Percentiles rank a stretch among this genome's conserved stretches.
Evolutionary conservation across 2,113 vertebrate genomes (phyloP).

Genomic region (Struthio camelus): DNA sequence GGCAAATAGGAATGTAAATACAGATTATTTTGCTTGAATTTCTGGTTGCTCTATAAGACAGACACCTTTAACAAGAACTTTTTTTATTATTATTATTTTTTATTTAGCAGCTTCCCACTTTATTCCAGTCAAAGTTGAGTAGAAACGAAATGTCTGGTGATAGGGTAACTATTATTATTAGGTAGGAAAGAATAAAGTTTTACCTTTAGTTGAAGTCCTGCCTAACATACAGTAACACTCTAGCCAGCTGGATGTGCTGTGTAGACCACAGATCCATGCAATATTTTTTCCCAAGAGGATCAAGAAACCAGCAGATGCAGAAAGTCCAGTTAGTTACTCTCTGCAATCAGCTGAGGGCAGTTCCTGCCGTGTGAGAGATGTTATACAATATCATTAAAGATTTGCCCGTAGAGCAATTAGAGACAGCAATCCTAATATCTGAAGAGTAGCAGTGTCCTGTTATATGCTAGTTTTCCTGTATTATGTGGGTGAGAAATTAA

Average conservation of each 20-base stretch:
- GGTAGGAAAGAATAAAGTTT: background rate
- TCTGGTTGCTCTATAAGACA: background rate
- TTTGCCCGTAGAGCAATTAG: background rate
- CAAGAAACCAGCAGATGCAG: background rate
- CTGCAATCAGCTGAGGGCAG: background rate
- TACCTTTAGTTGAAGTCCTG: background rate
- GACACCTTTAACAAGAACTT: background rate
- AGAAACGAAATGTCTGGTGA: background rate
- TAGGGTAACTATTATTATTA: background rate
- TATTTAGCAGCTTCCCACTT: background rate
- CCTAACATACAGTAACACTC: background rate
- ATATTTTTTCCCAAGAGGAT: background rate
- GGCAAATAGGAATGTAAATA: background rate
- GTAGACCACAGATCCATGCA: background rate
- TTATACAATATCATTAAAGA: background rate
- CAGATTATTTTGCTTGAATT: background rate
- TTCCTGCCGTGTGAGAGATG: background rate
- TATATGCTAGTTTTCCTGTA: background rate
- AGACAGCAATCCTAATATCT: background rate
- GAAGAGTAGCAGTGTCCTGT: background rate
- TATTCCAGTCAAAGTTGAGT: background rate
- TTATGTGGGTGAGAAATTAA: background rate
- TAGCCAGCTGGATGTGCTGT: background rate
- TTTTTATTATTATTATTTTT: background rate
- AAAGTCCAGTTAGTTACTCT: background rate